A percentile compares a stretch with the other conserved stretches of the same genome.
Conservation (phyloP, 2,113 vertebrate genomes). For the Amphiprion percula region DNA sequence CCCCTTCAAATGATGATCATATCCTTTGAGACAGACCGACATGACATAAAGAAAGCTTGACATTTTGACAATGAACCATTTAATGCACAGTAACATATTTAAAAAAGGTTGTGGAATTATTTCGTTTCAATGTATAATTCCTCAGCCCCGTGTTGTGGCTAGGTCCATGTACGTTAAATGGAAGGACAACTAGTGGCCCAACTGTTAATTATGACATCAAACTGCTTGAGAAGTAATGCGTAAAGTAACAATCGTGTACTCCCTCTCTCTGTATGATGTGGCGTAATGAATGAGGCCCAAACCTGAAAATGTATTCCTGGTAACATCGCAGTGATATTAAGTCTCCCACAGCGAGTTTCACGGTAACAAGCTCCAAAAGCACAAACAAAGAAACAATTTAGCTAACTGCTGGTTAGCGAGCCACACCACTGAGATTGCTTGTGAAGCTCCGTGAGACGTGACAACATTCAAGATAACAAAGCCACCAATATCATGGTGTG, state of each 20-base stretch:
- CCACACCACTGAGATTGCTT: constrained; percentile 7
- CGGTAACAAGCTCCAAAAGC: constrained; percentile 9
- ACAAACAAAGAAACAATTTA: not conserved
- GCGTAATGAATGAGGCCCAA: not conserved
- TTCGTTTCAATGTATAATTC: not conserved
- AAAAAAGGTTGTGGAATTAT: not conserved
- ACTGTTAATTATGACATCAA: not conserved
- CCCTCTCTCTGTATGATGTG: not conserved
- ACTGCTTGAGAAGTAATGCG: not conserved
- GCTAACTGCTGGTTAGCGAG: constrained; percentile 3
- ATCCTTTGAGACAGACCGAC: constrained; percentile 45
- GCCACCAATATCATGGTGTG: not conserved
- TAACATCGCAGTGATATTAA: constrained; percentile 3
- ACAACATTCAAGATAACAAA: not conserved
- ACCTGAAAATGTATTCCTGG: constrained; percentile 7
- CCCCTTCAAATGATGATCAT: constrained; percentile 55
- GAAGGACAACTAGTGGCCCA: not conserved
- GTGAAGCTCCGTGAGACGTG: not conserved
- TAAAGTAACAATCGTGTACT: not conserved
- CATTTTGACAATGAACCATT: constrained; percentile 26
- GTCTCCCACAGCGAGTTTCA: constrained; percentile 16
- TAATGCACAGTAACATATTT: not conserved
- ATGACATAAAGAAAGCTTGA: constrained; percentile 20
- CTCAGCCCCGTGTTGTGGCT: too few species aligned
- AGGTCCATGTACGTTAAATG: not conserved